Evolutionary conservation across 2,888 invertebrate genomes (phyloP).

Genomic region (Pollenia griseotomentosa): DNA sequence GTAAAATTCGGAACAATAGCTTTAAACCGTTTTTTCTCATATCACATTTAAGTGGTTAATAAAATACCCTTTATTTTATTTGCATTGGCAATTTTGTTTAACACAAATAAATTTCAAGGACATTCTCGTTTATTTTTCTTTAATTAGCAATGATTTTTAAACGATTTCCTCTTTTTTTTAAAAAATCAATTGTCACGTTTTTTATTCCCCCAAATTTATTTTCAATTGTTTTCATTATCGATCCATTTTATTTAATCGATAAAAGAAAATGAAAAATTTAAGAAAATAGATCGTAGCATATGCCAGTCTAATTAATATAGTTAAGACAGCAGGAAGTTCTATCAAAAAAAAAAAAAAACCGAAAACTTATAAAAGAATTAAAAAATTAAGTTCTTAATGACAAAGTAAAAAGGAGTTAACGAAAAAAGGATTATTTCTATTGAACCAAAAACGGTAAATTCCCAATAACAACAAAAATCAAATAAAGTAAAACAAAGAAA

Average conservation of each 20-base stretch:
- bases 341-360: conserved; percentile 2
- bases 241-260: conserved; percentile 37
- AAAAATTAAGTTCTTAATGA: conserved; percentile 11
- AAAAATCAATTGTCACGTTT: conserved; percentile 56
- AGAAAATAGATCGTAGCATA: conserved; percentile 46
- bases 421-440: conserved; percentile 16
- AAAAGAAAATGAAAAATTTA: conserved; percentile 46
- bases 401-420: neutral
- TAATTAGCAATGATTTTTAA: conserved; percentile 43
- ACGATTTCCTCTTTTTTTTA: conserved; percentile 52
- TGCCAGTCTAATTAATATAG: conserved; percentile 70
- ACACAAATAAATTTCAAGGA: conserved; percentile 53
- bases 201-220: conserved; percentile 54
- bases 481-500: neutral
- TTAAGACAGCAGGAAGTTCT: conserved; percentile 70
- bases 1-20: neutral
- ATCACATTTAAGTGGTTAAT: conserved; percentile 38
- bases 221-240: conserved; percentile 63
- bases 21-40: neutral
- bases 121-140: conserved; percentile 31
- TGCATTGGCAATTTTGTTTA: conserved; percentile 11
- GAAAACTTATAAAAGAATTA: conserved; percentile 14
- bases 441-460: conserved; percentile 51
- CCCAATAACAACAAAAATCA: neutral
- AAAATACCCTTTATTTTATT: neutral